Percentiles rank a stretch among this genome's conserved stretches.
Conservation (phyloP, 2,888 invertebrate genomes). For the Agonopterix heracliana region DNA sequence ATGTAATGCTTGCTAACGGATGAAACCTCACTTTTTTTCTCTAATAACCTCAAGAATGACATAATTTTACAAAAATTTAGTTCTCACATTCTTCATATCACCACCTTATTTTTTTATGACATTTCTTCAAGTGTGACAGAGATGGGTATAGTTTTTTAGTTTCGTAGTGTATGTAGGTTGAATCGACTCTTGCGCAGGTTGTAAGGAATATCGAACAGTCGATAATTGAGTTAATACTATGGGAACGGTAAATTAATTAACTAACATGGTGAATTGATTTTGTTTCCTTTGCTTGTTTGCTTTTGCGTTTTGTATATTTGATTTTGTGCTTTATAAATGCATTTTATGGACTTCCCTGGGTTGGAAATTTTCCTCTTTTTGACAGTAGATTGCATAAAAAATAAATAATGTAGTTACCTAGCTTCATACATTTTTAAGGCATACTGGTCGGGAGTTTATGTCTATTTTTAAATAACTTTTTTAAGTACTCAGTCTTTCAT, state of each 20-base stretch:
- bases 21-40: conserved; percentile 30
- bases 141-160: conserved; percentile 11
- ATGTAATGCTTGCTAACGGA: conserved; percentile 18
- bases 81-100: conserved; percentile 3
- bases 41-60: conserved; percentile 31
- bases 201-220: conserved; percentile 10
- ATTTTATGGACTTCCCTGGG: too few species aligned
- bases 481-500: too few species aligned
- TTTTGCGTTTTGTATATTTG: too few species aligned
- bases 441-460: too few species aligned
- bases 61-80: conserved; percentile 37
- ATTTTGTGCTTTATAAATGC: too few species aligned
- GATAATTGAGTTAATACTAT: conserved; percentile 37
- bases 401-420: too few species aligned
- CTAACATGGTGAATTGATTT: conserved; percentile 22
- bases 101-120: background rate
- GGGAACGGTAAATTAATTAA: conserved; percentile 44
- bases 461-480: too few species aligned
- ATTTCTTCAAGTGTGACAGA: conserved; percentile 10
- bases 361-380: too few species aligned
- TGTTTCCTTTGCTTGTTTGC: conserved; percentile 4
- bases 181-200: conserved; percentile 11
- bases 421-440: too few species aligned
- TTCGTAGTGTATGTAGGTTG: conserved; percentile 17
- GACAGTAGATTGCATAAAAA: too few species aligned